Conservation (phyloP, 2,888 invertebrate species). For the Autographa pulchrina region DNA sequence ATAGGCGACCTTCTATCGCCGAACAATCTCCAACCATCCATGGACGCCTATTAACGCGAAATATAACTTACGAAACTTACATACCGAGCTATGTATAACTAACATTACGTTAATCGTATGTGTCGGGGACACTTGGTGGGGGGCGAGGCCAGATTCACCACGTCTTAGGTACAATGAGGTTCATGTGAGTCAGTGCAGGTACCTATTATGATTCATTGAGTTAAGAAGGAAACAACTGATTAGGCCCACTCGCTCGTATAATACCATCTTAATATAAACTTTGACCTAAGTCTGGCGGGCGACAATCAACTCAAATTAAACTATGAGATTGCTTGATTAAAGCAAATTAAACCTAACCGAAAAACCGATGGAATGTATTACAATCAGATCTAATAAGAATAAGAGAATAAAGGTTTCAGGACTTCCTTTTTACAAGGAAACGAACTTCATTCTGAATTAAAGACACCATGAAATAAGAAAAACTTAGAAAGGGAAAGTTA, state of each 20-base stretch:
- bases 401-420: slow-evolving; percentile 69
- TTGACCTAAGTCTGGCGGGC: slow-evolving; percentile 69
- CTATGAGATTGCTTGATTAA: slow-evolving; percentile 58
- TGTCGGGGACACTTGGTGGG: slow-evolving; percentile 75
- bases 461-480: slow-evolving; percentile 57
- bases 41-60: slow-evolving; percentile 66
- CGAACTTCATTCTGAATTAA: slow-evolving; percentile 70
- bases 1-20: slow-evolving; percentile 73
- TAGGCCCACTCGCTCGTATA: slow-evolving; percentile 67
- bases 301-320: slow-evolving; percentile 50
- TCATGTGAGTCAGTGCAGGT: slow-evolving; percentile 66
- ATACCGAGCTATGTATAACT: slow-evolving; percentile 71
- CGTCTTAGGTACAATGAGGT: slow-evolving; percentile 71
- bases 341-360: slow-evolving; percentile 56
- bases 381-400: slow-evolving; percentile 55
- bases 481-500: slow-evolving; percentile 61
- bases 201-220: slow-evolving; percentile 68
- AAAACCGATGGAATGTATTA: slow-evolving; percentile 64
- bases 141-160: slow-evolving; percentile 75
- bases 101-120: slow-evolving; percentile 65
- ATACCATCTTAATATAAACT: slow-evolving; percentile 54
- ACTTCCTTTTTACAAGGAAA: slow-evolving; percentile 78
- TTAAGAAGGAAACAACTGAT: slow-evolving; percentile 75
- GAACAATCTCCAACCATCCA: slow-evolving; percentile 65
- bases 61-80: slow-evolving; percentile 69